phyloP scores from a whole-genome alignment of 1,140 invertebrate species.

The Babylonia areolata region DNA sequence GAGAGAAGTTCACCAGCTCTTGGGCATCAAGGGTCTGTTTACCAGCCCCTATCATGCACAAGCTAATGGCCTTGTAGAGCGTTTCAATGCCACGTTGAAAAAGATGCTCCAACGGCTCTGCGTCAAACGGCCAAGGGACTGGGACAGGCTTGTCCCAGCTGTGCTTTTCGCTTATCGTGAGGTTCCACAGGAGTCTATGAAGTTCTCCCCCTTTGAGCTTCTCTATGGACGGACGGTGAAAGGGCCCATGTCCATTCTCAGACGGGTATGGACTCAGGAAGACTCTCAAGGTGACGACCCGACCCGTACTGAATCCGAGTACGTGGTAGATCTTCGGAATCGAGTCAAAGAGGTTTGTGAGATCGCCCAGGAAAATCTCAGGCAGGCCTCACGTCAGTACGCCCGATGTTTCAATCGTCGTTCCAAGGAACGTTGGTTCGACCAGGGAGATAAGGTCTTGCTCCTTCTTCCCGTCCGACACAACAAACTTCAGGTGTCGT shows the following conservation, averaged over 20 bases:
- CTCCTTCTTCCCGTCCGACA: no score
- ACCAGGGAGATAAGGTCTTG: no score
- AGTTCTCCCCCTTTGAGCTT: conserved; percentile 64
- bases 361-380: conserved; percentile 32
- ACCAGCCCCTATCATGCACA: conserved; percentile 44
- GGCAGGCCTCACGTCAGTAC: background rate
- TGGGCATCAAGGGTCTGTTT: conserved; percentile 33
- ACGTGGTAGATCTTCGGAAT: conserved; percentile 50
- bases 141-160: conserved; percentile 52
- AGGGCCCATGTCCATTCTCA: conserved; percentile 55
- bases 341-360: conserved; percentile 39
- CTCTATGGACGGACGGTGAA: conserved; percentile 59
- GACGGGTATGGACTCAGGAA: conserved; percentile 57
- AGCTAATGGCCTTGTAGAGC: conserved; percentile 42
- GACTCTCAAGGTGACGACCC: conserved; percentile 36
- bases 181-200: conserved; percentile 45
- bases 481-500: no score
- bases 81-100: conserved; percentile 46
- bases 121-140: conserved; percentile 55
- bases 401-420: no score
- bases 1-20: conserved; percentile 37
- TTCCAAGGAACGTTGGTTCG: no score
- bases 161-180: conserved; percentile 63
- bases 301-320: conserved; percentile 48
- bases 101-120: conserved; percentile 60